phyloP scores from a whole-genome alignment of 2,888 invertebrate species.

The Germaria angustata region DNA sequence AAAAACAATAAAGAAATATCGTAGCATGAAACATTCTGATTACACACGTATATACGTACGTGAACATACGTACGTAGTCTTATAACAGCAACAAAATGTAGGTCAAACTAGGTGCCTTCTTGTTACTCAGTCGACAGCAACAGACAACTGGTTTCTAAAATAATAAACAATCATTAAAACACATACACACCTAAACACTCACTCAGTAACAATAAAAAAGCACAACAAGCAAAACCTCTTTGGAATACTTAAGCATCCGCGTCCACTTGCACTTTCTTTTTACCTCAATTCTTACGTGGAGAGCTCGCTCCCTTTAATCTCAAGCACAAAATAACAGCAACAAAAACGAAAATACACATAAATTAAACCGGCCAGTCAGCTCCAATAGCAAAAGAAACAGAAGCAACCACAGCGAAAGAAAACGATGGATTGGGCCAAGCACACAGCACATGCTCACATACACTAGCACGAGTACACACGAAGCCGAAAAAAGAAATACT shows the following conservation, averaged over 20 bases:
- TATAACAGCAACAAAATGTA: constrained; percentile 54
- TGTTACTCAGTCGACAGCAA: constrained; percentile 55
- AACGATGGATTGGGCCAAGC: constrained; percentile 47
- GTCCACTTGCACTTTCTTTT: constrained; percentile 79
- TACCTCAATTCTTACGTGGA: constrained; percentile 69
- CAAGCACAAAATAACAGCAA: constrained; percentile 3
- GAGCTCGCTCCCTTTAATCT: constrained; percentile 46
- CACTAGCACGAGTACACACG: background rate
- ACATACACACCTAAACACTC: constrained; percentile 23
- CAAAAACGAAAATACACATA: background rate
- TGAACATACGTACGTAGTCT: constrained; percentile 1
- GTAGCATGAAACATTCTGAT: constrained; percentile 79
- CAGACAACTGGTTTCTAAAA: constrained; percentile 66
- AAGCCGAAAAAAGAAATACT: background rate
- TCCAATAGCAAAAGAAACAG: constrained; percentile 39
- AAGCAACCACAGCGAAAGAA: constrained; percentile 21
- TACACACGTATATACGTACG: constrained; percentile 59
- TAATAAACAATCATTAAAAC: constrained; percentile 43
- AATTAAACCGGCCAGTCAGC: constrained; percentile 19
- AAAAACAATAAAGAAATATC: constrained; percentile 71
- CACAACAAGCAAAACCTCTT: constrained; percentile 67
- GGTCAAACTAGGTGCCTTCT: constrained; percentile 63
- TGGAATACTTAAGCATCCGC: constrained; percentile 78
- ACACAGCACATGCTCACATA: background rate
- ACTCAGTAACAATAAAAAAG: background rate